Base-by-base conservation (phyloP, 2,113 vertebrate genomes). In the Camelus bactrianus region DNA sequence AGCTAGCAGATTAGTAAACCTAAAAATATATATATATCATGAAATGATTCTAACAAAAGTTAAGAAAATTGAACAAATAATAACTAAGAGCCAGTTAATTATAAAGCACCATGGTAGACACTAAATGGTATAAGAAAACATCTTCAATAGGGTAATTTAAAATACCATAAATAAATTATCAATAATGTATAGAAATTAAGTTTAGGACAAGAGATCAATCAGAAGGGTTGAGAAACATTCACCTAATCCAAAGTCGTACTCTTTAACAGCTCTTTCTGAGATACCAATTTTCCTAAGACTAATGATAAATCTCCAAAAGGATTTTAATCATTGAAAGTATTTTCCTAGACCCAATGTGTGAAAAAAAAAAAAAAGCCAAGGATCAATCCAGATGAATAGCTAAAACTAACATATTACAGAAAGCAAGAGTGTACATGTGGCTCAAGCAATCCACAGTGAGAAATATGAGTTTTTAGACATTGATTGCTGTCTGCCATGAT, bases 231-330 rank as follows among this genome's bases (percentile, higher is more conserved):
- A 93, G 30, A 24, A 56, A 84, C 83, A 95, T 70, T 84, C 4
- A 82, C 5, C 10, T 20, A 86, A 92, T n/a, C 28, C 84, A 69
- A 92, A 95, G 84, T 90, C 10, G 86, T 92, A 86, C 30, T 82
- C 79, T 28, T 48, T 72, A 81, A 91, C 2, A 80, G 38, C 17
- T 82, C 38, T 94, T 64, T 91, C 10, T 88, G 38, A 85, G 32
- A 93, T 88, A 84, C 15, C 46, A 97, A 17, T 64, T 95, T 94
- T 91, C 50, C 56, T 52, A 95, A 16, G 20, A 95, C 38, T 92
- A 77, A 90, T 93, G 64, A 88, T 58, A 95, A 95, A 82, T 65
- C 60, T 80, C 52, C 69, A 83, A 86, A 95, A 94, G 7, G n/a
- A 91, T 76, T 58, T 93, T 94, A 91, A 91, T 91, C 48, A 73